Evolutionary conservation across 2,113 vertebrate species (phyloP).

Genomic region (Loxodonta africana): DNA sequence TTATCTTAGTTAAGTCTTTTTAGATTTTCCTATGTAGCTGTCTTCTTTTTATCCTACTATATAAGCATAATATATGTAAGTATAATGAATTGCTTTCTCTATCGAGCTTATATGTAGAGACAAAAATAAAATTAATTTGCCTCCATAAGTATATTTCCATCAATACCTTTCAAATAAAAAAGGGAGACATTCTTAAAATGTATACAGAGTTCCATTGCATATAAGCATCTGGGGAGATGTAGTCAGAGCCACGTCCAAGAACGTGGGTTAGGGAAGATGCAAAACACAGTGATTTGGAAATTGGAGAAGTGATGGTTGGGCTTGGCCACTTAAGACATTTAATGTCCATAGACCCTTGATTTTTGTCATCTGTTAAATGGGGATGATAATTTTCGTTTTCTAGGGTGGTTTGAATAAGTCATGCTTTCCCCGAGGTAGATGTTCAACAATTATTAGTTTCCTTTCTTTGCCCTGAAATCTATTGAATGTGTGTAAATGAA

Average conservation of each 20-base stretch:
- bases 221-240: background rate
- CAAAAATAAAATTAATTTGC: background rate
- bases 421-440: background rate
- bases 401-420: background rate
- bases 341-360: background rate
- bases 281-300: background rate
- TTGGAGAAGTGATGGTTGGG: background rate
- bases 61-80: background rate
- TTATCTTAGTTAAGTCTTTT: conserved; percentile 36
- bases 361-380: background rate
- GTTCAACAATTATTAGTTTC: conserved; percentile 6
- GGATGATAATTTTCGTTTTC: conserved; percentile 32
- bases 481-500: background rate
- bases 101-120: background rate
- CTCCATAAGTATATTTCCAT: background rate
- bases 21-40: background rate
- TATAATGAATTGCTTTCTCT: background rate
- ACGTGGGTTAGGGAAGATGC: background rate
- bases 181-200: background rate
- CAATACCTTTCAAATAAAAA: conserved; percentile 33
- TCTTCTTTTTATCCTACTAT: conserved; percentile 23
- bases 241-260: conserved; percentile 9
- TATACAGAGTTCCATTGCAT: background rate
- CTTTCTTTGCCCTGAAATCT: background rate
- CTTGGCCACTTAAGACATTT: background rate